Evolutionary conservation across 2,888 invertebrate species (phyloP).

Genomic region (Tanypteryx hageni): DNA sequence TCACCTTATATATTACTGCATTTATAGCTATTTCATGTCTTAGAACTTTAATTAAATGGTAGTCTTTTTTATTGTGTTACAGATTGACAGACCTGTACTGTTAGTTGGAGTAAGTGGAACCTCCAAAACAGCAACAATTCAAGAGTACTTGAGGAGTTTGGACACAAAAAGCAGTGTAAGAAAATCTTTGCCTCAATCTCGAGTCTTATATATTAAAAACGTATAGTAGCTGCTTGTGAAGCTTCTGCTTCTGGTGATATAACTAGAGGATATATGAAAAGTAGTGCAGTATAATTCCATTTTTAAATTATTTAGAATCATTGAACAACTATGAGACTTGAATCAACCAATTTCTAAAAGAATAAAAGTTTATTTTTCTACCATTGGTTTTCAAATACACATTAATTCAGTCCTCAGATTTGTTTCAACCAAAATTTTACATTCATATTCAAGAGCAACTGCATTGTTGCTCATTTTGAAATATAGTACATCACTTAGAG

Average conservation of each 20-base stretch:
- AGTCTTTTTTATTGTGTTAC: slow-evolving; percentile 19
- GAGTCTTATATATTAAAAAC: background rate
- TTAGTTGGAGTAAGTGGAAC: slow-evolving; percentile 95
- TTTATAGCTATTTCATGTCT: background rate
- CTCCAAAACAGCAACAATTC: slow-evolving; percentile 93
- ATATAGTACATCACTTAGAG: no score
- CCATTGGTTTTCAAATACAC: no score
- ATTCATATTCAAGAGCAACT: no score
- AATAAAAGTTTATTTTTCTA: no score
- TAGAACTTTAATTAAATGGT: background rate
- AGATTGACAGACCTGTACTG: slow-evolving; percentile 87
- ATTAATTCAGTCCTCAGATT: no score
- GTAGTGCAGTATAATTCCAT: no score
- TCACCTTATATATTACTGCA: background rate
- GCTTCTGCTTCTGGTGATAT: background rate
- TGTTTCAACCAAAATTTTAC: no score
- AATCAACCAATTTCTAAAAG: no score
- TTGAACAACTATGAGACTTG: no score
- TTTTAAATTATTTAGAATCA: no score
- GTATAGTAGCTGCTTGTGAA: background rate
- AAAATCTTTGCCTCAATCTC: slow-evolving; percentile 66
- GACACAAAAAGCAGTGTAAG: slow-evolving; percentile 83
- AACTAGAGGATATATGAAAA: slow-evolving; percentile 10
- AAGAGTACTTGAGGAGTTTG: slow-evolving; percentile 86
- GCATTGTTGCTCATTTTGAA: no score